Evolutionary conservation across 2,113 vertebrate species (phyloP).

Genomic region (Brevimyrus niger): DNA sequence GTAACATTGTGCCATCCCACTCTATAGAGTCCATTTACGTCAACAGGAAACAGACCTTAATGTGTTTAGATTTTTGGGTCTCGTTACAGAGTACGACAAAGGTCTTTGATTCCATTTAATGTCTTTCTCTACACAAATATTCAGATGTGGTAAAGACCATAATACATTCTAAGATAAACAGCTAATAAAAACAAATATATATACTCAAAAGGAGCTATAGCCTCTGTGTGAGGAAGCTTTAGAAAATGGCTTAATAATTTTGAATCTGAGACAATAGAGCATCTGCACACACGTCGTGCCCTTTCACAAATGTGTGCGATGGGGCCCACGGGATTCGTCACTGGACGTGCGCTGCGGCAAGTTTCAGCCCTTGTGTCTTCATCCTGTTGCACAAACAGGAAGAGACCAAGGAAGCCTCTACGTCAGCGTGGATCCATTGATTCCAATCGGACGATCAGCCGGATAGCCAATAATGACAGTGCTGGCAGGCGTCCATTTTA

Average conservation of each 20-base stretch:
- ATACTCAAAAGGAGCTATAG: neutral
- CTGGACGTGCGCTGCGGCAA: neutral
- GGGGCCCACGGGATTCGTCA: neutral
- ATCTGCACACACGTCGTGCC: neutral
- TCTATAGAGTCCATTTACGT: neutral
- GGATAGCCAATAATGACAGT: neutral
- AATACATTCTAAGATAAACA: neutral
- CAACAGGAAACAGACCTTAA: neutral
- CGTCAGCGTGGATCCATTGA: neutral
- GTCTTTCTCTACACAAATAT: neutral
- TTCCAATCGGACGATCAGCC: conserved; percentile 9
- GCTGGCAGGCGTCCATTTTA: neutral
- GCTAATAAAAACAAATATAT: neutral
- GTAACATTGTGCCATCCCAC: neutral
- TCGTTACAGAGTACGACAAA: neutral
- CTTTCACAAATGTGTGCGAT: conserved; percentile 4
- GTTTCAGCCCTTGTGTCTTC: conserved; percentile 7
- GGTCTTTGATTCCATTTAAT: neutral
- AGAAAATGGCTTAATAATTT: neutral
- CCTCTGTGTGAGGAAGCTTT: neutral
- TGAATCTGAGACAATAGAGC: neutral
- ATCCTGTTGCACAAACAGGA: conserved; percentile 25
- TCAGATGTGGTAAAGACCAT: neutral
- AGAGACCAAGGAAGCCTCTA: conserved; percentile 21
- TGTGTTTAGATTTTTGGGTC: neutral